phyloP scores from a whole-genome alignment of 2,113 vertebrate genomes.

The Acrocephalus arundinaceus region DNA sequence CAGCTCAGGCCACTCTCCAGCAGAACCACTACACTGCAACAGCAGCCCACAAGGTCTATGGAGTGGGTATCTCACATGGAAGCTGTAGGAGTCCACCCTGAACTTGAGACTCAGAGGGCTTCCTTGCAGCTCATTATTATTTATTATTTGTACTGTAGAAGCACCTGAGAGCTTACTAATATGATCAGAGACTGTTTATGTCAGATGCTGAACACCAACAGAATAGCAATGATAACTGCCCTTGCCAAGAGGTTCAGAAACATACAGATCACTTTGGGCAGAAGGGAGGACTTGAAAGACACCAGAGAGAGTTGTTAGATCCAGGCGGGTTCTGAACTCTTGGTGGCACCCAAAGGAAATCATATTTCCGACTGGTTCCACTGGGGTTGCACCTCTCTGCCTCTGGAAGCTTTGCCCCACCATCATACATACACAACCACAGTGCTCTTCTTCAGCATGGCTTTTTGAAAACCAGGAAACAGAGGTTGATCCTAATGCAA shows the following conservation, averaged over 20 bases:
- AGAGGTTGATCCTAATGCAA: not conserved
- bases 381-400: not conserved
- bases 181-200: constrained; percentile 26
- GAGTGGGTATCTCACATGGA: not conserved
- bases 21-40: not conserved
- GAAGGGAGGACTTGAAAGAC: not conserved
- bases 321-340: not conserved
- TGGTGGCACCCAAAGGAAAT: not conserved
- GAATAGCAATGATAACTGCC: constrained; percentile 38
- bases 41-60: not conserved
- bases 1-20: not conserved
- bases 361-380: rapidly evolving
- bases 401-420: not conserved
- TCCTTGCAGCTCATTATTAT: constrained; percentile 42
- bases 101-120: not conserved
- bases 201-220: constrained; percentile 4
- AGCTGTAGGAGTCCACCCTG: not conserved
- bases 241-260: constrained; percentile 23
- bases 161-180: constrained; percentile 41
- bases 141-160: constrained; percentile 48
- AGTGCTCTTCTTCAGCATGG: not conserved
- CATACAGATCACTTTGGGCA: not conserved
- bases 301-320: not conserved
- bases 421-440: not conserved
- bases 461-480: not conserved